Evolutionary conservation across 1,140 invertebrate genomes (phyloP).

Genomic region (Lutraria rhynchaena): DNA sequence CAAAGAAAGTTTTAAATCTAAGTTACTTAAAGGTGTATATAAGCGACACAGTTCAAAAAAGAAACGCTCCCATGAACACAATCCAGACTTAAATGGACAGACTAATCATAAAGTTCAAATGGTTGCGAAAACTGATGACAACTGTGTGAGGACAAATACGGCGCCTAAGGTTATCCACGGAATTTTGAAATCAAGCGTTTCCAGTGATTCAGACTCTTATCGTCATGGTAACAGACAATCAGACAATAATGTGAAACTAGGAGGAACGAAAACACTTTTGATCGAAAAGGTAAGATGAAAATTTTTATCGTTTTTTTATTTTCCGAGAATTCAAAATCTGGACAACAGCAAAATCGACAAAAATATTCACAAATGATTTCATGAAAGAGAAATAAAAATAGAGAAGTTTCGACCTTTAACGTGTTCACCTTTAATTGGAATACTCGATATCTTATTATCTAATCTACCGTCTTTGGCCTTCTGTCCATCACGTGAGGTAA

Average conservation of each 20-base stretch:
- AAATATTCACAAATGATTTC: no score
- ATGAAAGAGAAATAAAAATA: no score
- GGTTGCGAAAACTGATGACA: constrained; percentile 15
- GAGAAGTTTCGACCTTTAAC: no score
- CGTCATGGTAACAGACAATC: neutral
- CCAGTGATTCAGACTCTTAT: constrained; percentile 24
- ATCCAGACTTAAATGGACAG: neutral
- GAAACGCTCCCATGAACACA: constrained; percentile 9
- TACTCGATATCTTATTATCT: no score
- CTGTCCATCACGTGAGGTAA: no score
- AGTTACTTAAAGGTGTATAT: constrained; percentile 21
- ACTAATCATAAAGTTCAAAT: constrained; percentile 1
- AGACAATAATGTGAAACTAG: neutral
- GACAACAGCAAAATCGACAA: no score
- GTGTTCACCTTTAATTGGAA: no score
- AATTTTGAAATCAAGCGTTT: constrained; percentile 36
- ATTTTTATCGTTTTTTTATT: no score
- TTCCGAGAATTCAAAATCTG: no score
- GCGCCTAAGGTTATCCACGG: constrained; percentile 12
- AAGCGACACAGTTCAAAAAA: constrained; percentile 28
- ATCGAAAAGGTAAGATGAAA: constrained; percentile 55
- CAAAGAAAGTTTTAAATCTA: constrained; percentile 21
- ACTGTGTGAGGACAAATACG: neutral
- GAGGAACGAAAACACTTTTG: constrained; percentile 26
- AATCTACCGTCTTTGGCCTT: no score